These are phyloP conservation scores for Callospermophilus lateralis DNA, from an alignment of 2,113 vertebrate species.

Conservation along the genomic window DNA sequence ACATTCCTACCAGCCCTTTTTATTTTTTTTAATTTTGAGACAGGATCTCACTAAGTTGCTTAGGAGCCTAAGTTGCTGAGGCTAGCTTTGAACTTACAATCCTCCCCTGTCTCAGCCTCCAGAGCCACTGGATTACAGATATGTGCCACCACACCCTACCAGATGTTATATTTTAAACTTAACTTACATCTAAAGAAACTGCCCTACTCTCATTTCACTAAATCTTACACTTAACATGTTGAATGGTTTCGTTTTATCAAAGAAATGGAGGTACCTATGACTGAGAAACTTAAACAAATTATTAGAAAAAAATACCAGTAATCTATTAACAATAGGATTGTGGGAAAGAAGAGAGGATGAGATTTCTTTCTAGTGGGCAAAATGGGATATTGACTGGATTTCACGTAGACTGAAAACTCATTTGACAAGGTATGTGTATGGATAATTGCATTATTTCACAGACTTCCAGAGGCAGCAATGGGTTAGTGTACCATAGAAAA, in stretches of 20 bases:
- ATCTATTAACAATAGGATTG: not conserved
- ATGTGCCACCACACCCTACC: no score
- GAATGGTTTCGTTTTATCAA: not conserved
- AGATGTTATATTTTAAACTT: not conserved
- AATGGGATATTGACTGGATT: not conserved
- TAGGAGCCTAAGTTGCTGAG: no score
- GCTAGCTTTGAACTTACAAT: no score
- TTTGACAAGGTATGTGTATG: not conserved
- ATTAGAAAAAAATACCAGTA: not conserved
- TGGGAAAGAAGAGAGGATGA: not conserved
- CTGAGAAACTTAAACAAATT: not conserved
- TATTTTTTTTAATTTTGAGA: no score
- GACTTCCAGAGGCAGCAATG: not conserved
- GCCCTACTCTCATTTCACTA: not conserved
- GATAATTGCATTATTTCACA: not conserved
- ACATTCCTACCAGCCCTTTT: no score
- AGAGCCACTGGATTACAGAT: no score
- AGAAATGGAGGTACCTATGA: not conserved
- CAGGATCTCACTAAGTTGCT: no score
- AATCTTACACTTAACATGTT: not conserved
- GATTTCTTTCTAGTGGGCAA: not conserved
- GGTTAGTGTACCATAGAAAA: not conserved
- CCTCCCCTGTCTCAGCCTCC: no score
- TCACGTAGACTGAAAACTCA: not conserved
- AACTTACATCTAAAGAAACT: slow-evolving; percentile 29